Evolutionary conservation across 2,888 invertebrate genomes (phyloP).

Genomic region (Trisateles emortualis): DNA sequence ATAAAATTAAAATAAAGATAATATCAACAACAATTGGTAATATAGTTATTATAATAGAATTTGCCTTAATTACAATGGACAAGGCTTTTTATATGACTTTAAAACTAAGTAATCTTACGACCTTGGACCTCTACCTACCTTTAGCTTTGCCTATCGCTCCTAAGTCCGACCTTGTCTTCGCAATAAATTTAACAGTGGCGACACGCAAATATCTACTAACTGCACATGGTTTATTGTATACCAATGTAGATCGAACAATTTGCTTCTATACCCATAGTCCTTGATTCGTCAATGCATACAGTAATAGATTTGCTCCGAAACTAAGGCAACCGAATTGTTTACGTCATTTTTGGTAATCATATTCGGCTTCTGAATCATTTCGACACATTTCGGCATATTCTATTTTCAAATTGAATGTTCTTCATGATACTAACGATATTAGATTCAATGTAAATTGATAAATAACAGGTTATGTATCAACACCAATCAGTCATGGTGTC

Average conservation of each 20-base stretch:
- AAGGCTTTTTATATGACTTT: constrained; percentile 13
- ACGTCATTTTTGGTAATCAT: constrained; percentile 65
- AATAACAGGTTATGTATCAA: constrained; percentile 12
- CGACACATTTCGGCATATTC: constrained; percentile 23
- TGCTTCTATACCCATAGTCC: constrained; percentile 47
- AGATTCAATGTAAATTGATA: constrained; percentile 3
- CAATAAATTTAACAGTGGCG: constrained; percentile 75
- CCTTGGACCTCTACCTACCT: constrained; percentile 30
- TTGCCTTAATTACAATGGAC: constrained; percentile 10
- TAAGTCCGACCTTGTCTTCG: constrained; percentile 69
- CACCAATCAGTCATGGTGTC: constrained; percentile 9
- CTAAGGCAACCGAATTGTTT: constrained; percentile 57
- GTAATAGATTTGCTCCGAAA: constrained; percentile 52
- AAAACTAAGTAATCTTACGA: constrained; percentile 39
- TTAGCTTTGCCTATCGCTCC: constrained; percentile 39
- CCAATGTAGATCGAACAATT: constrained; percentile 59
- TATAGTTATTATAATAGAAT: constrained; percentile 18
- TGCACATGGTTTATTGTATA: constrained; percentile 71
- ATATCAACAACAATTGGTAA: constrained; percentile 8
- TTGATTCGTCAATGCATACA: constrained; percentile 46
- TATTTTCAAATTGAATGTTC: constrained; percentile 40
- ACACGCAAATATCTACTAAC: constrained; percentile 80
- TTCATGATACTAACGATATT: neutral
- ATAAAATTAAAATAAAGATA: constrained; percentile 5
- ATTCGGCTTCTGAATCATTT: constrained; percentile 55